Evolutionary conservation across 2,113 vertebrate genomes (phyloP).

Genomic region (Mungos mungo): DNA sequence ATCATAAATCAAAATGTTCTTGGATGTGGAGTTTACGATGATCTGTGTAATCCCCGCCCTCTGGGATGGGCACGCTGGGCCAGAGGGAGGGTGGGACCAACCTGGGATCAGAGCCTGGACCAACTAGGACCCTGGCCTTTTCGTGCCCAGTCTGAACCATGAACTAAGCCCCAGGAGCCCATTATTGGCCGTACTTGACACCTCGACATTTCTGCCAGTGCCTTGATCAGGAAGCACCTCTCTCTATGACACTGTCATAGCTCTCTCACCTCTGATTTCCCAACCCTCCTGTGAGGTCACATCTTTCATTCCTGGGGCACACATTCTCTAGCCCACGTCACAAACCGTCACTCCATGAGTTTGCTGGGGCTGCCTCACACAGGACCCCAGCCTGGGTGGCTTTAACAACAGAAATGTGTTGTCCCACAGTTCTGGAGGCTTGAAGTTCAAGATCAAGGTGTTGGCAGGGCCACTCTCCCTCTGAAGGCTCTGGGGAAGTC

Average conservation of each 20-base stretch:
- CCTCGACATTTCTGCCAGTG: neutral
- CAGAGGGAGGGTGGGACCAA: neutral
- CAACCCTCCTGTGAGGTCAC: neutral
- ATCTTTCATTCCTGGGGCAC: neutral
- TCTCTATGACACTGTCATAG: neutral
- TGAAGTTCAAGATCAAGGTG: neutral
- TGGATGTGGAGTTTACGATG: neutral
- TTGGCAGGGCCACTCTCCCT: too few species aligned
- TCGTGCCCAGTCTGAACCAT: accelerated
- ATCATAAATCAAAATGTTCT: neutral
- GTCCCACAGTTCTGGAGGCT: neutral
- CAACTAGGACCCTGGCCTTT: neutral
- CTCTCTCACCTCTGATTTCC: neutral
- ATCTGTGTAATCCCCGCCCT: neutral
- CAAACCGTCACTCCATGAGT: accelerated
- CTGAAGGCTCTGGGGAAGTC: neutral
- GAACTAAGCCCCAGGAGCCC: accelerated
- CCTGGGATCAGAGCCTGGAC: neutral
- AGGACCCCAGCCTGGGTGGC: accelerated
- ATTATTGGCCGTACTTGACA: too few species aligned
- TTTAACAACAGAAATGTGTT: neutral
- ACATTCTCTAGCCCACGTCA: neutral
- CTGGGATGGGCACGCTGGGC: neutral
- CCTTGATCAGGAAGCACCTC: neutral
- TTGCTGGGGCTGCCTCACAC: neutral